Evolutionary conservation across 2,113 vertebrate species (phyloP).

Genomic region (Protobothrops flavoviridis): DNA sequence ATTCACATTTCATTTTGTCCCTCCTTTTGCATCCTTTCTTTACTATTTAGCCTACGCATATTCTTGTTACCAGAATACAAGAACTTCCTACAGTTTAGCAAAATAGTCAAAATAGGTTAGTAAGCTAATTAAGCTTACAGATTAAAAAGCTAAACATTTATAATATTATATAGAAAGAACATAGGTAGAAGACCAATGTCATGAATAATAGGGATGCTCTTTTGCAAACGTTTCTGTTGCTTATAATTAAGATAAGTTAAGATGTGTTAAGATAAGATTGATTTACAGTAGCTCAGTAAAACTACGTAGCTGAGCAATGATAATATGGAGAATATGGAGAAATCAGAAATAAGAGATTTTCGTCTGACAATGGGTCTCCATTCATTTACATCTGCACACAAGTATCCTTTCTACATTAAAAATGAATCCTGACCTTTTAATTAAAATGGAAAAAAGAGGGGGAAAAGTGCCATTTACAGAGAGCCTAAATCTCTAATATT

Average conservation of each 20-base stretch:
- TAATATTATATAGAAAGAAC: not conserved
- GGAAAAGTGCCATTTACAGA: conserved; percentile 43
- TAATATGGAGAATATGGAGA: conserved; percentile 33
- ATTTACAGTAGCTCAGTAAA: not conserved
- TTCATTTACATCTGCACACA: conserved; percentile 30
- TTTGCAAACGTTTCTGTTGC: not conserved
- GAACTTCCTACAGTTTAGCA: not conserved
- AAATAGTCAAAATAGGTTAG: not conserved
- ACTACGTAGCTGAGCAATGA: not conserved
- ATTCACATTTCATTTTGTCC: not conserved
- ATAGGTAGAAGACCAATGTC: no score
- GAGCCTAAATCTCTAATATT: conserved; percentile 45
- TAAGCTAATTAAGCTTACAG: not conserved
- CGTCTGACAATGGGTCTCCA: conserved; percentile 8
- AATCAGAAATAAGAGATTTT: conserved; percentile 5
- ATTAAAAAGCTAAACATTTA: not conserved
- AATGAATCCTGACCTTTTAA: conserved; percentile 41
- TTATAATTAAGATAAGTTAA: not conserved
- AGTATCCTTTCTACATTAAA: conserved; percentile 52
- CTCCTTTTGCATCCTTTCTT: not conserved
- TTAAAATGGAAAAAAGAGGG: not conserved
- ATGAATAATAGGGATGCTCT: not conserved
- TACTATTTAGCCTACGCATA: not conserved
- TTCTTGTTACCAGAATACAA: not conserved
- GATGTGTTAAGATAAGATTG: no score